A percentile compares a stretch with the other conserved stretches of the same genome.
phyloP scores from a whole-genome alignment of 2,888 invertebrate genomes.

The Lasioglossum figueresi region DNA sequence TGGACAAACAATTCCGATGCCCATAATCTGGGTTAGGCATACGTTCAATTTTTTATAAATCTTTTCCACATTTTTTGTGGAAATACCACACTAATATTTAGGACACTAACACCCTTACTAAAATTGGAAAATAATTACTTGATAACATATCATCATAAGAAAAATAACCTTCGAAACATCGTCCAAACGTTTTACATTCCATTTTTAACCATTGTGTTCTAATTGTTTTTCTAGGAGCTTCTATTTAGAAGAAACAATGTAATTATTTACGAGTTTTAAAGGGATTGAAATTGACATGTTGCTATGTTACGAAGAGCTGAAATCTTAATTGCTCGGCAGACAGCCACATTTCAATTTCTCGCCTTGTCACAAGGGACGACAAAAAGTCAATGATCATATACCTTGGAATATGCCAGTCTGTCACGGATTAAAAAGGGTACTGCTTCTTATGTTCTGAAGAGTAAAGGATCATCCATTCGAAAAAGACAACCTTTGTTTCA shows the following conservation, averaged over 20 bases:
- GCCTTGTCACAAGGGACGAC: conserved; percentile 49
- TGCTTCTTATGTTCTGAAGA: conserved; percentile 45
- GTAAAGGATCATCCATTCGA: conserved; percentile 1
- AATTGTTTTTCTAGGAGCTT: background rate
- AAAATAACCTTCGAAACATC: no score
- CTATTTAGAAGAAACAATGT: background rate
- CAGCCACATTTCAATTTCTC: conserved; percentile 75
- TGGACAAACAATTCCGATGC: no score
- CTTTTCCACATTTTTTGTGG: no score
- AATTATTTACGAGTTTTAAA: no score
- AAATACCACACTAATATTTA: no score
- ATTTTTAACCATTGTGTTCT: no score
- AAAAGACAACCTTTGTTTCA: background rate
- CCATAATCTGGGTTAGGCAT: no score
- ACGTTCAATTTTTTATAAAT: no score
- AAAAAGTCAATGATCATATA: conserved; percentile 51
- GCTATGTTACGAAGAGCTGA: conserved; percentile 45
- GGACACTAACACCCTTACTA: no score
- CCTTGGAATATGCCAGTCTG: conserved; percentile 40
- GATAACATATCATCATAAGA: no score
- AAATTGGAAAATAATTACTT: no score
- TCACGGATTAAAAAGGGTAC: conserved; percentile 37
- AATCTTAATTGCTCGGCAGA: conserved; percentile 70
- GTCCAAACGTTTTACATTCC: no score
- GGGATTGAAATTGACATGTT: background rate